These are phyloP conservation scores for Horisme vitalbata DNA, from an alignment of 2,888 invertebrate species.

Conservation along the genomic window DNA sequence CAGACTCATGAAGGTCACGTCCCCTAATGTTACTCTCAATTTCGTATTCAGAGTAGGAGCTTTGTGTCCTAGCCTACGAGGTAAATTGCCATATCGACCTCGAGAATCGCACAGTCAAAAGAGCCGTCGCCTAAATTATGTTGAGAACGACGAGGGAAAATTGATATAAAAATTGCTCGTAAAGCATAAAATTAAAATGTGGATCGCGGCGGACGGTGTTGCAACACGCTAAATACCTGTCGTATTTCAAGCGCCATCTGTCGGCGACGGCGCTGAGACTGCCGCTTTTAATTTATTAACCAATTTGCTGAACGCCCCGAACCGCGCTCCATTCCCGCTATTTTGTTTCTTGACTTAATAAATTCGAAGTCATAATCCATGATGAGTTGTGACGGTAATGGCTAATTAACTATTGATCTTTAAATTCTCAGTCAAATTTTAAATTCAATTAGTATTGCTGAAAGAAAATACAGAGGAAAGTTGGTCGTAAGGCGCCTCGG, in stretches of 20 bases:
- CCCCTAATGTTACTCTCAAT: constrained; percentile 37
- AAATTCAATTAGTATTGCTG: constrained; percentile 32
- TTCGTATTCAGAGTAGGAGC: constrained; percentile 44
- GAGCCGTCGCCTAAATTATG: constrained; percentile 58
- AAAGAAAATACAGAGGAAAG: constrained; percentile 20
- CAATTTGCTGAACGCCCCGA: constrained; percentile 76
- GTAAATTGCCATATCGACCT: constrained; percentile 62
- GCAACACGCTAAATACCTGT: constrained; percentile 82
- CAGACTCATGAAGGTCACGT: constrained; percentile 9
- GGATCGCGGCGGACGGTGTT: constrained; percentile 73
- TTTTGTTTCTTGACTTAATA: constrained; percentile 80
- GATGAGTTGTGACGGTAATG: constrained; percentile 54
- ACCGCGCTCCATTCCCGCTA: constrained; percentile 64
- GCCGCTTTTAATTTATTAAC: constrained; percentile 81
- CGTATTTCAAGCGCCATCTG: constrained; percentile 81
- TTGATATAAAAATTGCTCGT: constrained; percentile 80
- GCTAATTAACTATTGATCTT: constrained; percentile 48
- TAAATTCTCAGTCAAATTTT: constrained; percentile 33
- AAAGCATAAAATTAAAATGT: constrained; percentile 80
- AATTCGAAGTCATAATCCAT: constrained; percentile 71
- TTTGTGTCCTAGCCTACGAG: constrained; percentile 46
- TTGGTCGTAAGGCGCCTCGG: constrained; percentile 18
- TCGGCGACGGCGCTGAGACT: constrained; percentile 76
- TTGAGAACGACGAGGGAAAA: constrained; percentile 66
- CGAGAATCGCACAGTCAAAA: constrained; percentile 57